Base-by-base conservation (phyloP, 2,797 vertebrate species). In the Microcaecilia unicolor region DNA sequence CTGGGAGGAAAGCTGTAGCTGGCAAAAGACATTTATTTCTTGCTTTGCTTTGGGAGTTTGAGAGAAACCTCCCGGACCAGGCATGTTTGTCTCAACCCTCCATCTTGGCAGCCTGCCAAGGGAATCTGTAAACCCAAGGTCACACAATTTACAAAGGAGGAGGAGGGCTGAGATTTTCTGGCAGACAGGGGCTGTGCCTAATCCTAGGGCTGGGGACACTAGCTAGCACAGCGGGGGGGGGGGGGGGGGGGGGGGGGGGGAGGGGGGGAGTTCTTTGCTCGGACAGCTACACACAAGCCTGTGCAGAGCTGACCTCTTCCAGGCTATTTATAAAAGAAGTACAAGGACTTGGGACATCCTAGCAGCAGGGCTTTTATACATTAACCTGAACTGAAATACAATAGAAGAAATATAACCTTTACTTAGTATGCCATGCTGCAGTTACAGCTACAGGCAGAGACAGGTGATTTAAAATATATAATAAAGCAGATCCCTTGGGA, bases 61-160 rank as follows among this genome's bases (percentile, higher is more conserved):
- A 51, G 25, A n/a, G 32, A 25, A 64, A 28, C 43, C 56, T 68
- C 46, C 48, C 38, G 15, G 67, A 41, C 56, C 14, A 30, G 33
- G 48, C 55, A 35, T 55, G 48, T 66, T 60, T 61, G 71, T 55
- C 61, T 53, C 48, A 32, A 15, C 37, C 62, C 35, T 19, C 8
- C 19, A 15, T 32, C 21, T 22, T 65, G 80, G 78, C 68, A 54
- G 28, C 24, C 25, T 32, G 72, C 61, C 66, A 72, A 70, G 51
- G 17, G 64, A 55, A 67, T 75, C 61, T 66, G 72, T 73, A 72
- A 74, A 74, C 68, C 63, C 61, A 31, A 61, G 60, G 78, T 81
- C 67, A 67, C 68, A 72, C 63, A 63, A 16, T 68, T 72, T 50
- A 64, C 39, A 7, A 55, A 52, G 59, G 37, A 64, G 55, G 44